A percentile compares a stretch with the other conserved stretches of the same genome.
Conservation (phyloP, 1,140 invertebrate genomes). For the Caenorhabditis inopinata region DNA sequence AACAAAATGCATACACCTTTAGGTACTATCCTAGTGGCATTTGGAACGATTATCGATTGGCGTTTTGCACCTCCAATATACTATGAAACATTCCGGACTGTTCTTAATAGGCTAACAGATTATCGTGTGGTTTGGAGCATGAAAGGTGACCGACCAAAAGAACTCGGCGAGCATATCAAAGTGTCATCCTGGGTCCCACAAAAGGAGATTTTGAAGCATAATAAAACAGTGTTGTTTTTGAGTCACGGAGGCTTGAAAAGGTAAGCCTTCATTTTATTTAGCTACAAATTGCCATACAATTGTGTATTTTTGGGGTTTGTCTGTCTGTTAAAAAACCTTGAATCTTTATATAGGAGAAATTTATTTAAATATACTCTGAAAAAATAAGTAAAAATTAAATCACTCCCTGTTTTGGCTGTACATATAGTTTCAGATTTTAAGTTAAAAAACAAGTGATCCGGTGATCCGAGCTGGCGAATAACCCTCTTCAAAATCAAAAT, state of each 20-base stretch:
- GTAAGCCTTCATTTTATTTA: not conserved
- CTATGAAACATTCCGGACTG: constrained; percentile 17
- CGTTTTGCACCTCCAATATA: not conserved
- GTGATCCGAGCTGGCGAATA: too few species aligned
- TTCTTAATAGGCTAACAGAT: constrained; percentile 15
- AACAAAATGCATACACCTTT: not conserved
- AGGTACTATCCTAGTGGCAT: constrained; percentile 30
- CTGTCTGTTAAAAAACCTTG: too few species aligned
- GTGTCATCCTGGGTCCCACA: constrained; percentile 38
- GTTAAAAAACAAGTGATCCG: too few species aligned
- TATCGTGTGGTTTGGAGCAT: constrained; percentile 33
- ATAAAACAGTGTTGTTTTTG: constrained; percentile 36
- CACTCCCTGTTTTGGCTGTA: too few species aligned
- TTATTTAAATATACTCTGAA: too few species aligned
- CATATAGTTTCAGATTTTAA: too few species aligned
- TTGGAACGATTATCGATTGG: constrained; percentile 29
- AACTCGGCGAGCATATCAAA: constrained; percentile 15
- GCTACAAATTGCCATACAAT: not conserved
- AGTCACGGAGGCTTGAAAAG: constrained; percentile 45
- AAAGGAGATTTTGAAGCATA: constrained; percentile 26
- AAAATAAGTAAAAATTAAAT: too few species aligned
- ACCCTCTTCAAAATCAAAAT: too few species aligned
- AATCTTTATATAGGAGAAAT: too few species aligned
- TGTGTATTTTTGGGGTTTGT: too few species aligned
- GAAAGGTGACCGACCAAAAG: not conserved